These are phyloP conservation scores for Eugnorisma glareosa DNA, from an alignment of 2,888 invertebrate species.

Conservation along the genomic window DNA sequence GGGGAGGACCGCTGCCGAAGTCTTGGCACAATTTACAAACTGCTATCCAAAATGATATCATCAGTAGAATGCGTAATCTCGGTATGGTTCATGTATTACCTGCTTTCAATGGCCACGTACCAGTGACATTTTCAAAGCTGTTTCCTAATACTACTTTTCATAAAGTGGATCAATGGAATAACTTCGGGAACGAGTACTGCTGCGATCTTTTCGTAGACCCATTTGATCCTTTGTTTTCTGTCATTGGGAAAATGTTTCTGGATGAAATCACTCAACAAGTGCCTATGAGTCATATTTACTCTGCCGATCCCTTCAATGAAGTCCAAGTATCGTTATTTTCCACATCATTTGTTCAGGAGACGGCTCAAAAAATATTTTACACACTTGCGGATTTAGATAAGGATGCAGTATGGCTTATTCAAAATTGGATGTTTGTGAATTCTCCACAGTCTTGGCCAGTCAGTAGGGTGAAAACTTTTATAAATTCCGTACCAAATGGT, in stretches of 20 bases:
- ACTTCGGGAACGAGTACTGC: slow-evolving; percentile 93
- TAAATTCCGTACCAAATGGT: slow-evolving; percentile 95
- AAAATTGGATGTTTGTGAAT: slow-evolving; percentile 96
- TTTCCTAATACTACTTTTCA: slow-evolving; percentile 93
- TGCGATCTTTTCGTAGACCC: slow-evolving; percentile 96
- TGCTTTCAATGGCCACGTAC: slow-evolving; percentile 98
- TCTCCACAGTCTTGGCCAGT: slow-evolving; percentile 92
- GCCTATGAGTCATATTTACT: slow-evolving; percentile 94
- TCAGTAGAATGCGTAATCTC: slow-evolving; percentile 94
- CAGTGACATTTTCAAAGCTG: slow-evolving; percentile 92
- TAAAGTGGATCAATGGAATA: slow-evolving; percentile 93
- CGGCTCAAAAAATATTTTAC: slow-evolving; percentile 93
- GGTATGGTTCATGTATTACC: slow-evolving; percentile 97
- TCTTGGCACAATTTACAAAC: slow-evolving; percentile 93
- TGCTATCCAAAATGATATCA: slow-evolving; percentile 93
- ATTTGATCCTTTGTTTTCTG: slow-evolving; percentile 93
- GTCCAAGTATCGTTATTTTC: slow-evolving; percentile 92
- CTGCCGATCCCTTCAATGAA: slow-evolving; percentile 98
- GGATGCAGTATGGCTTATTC: slow-evolving; percentile 95
- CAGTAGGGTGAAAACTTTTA: slow-evolving; percentile 91
- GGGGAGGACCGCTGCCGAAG: slow-evolving; percentile 95
- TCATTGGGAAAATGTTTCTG: slow-evolving; percentile 94
- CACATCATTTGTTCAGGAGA: slow-evolving; percentile 91
- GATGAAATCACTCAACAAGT: slow-evolving; percentile 89
- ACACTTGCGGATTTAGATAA: slow-evolving; percentile 93